Evolutionary conservation across 2,888 invertebrate species (phyloP), one percentile per base, ranked within the genome.

Genomic region (Anthophora plumipes): DNA sequence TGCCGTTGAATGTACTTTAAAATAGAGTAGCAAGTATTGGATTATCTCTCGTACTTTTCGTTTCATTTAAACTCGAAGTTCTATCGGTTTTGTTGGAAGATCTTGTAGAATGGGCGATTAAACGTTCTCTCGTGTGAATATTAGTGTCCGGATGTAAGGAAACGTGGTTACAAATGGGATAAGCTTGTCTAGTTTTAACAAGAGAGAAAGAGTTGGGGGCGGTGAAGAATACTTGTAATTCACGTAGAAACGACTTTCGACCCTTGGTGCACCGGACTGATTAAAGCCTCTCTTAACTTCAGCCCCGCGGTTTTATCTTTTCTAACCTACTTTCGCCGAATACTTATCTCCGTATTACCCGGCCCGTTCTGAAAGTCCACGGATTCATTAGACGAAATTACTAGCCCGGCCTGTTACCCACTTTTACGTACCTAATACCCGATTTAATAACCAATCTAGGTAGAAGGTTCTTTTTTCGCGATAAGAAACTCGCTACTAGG

Each of bases 271-370:
- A 7, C 52, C 66, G 64, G n/a, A 66, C 61, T 50, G 77, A 82
- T 77, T 80, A 80, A 82, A 31, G 37, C 39, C 37, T 22, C 22
- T 61, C 20, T 22, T 17, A 12, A 61, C 60, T 43, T 67, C 71
- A 66, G 54, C 20, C n/a, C 4, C 31, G 31, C 31, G 31, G 41
- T 74, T 82, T 81, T 77, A 74, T 71, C 80, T 70, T 22, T 31
- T 46, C 17, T 61, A 70, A 64, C 77, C 70, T 74, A 83, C 74
- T 83, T 81, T 74, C n/a, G 63, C 70, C 43, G 55, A 67, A 77
- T 70, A 64, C 77, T 83, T 77, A 77, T 77, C 74, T 77, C 46
- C 52, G 41, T 76, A 82, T 67, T 79, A 82, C 37, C 60, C 14
- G 54, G 54, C 70, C 52, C 25, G 31, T 54, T 54, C 67, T 63